Base-by-base conservation (phyloP, 2,113 vertebrate genomes). In the Forbesichthys papilliferus region DNA sequence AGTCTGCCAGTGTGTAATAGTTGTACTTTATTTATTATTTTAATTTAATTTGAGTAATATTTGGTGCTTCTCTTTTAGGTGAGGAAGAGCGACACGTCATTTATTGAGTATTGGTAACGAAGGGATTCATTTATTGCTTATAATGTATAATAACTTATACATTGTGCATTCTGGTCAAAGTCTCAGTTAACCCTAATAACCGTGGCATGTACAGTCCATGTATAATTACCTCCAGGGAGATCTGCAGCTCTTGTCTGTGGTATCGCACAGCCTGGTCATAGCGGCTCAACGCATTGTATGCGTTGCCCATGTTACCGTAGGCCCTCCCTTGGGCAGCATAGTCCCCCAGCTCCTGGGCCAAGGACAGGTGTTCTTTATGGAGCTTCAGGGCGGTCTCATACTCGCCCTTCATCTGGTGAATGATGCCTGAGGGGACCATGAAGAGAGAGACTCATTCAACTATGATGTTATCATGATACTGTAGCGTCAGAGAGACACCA, bases 221-320 rank as follows among this genome's bases (percentile, higher is more conserved):
- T 34, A 4, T 16, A 8, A 5, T 71, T 42, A 90, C 96, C 72
- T 99, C 96, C 93, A 98, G 94, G 5, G 97, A 98, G 52, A 99
- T 99, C 91, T 98, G 96, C 46, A 99, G 93, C 72, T 99, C 97
- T 67, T 98, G 96, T 2, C 96, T 91, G 36, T 99, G 97, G 88
- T 95, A 98, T 13, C 95, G 95, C 49, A 98, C 95, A 0, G 97
- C 96, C 82, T 98, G 96, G 83, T 99, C 96, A 0, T 93, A 93
- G 84, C 94, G 63, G 69, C 96, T 94, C 0, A 98, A 93, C 0
- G 97, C 96, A 0, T 96, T 96, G 61, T 96, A 95, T 11, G 97
- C 97, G 0, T 98, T 99, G 71, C 96, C 97, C 96, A 99, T 99
- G 87, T 99, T 99, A 18, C 97, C 97, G 0, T 96, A 99, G 36